Evolutionary conservation across 2,888 invertebrate species (phyloP).

Genomic region (Embidobia sp.): DNA sequence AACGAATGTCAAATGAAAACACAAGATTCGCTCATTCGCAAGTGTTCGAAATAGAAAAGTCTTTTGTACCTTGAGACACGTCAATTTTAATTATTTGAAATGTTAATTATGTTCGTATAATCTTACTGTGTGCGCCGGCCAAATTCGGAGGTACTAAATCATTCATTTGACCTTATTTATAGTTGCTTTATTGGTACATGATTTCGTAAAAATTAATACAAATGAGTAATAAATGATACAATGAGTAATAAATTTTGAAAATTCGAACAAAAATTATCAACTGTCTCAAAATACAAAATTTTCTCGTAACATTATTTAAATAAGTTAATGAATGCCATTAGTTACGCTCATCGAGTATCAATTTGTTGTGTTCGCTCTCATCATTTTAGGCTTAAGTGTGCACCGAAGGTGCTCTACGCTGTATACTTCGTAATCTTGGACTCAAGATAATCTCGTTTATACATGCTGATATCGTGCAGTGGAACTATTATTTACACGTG

Average conservation of each 20-base stretch:
- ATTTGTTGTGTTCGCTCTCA: constrained; percentile 43
- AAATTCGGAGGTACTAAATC: no score
- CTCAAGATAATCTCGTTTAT: constrained; percentile 57
- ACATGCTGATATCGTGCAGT: constrained; percentile 41
- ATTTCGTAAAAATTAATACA: no score
- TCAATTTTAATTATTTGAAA: no score
- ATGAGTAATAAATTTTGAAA: no score
- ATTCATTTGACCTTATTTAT: no score
- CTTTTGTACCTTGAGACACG: no score
- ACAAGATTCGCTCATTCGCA: constrained; percentile 50
- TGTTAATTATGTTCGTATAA: no score
- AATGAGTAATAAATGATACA: no score
- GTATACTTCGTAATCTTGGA: constrained; percentile 22
- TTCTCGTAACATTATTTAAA: constrained; percentile 36
- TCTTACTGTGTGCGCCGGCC: no score
- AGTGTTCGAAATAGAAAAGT: constrained; percentile 39
- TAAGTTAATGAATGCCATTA: constrained; percentile 64
- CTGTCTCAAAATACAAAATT: neutral
- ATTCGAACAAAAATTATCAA: no score
- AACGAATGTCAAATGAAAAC: no score
- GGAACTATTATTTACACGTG: constrained; percentile 71
- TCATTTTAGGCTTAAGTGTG: constrained; percentile 21
- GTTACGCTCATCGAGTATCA: constrained; percentile 59
- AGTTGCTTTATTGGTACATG: no score
- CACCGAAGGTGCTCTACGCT: constrained; percentile 38